Conservation (phyloP, 2,797 vertebrate species). For the Nyctalus aviator region DNA sequence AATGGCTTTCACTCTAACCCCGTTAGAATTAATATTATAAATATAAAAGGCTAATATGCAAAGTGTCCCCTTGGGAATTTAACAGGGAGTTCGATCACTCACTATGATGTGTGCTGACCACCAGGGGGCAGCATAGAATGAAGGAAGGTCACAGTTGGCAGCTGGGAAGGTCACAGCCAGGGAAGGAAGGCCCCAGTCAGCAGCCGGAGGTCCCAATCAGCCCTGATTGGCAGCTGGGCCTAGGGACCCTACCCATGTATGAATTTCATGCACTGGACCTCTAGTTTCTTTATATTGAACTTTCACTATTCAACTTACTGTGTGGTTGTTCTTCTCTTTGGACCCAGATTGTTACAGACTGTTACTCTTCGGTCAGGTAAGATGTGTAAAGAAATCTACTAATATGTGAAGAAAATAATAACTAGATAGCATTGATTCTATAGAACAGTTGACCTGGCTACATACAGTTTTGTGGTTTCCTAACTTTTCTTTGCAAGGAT, state of each 20-base stretch:
- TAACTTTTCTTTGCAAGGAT: neutral
- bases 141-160: too few species aligned
- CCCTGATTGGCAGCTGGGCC: too few species aligned
- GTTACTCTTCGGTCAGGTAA: neutral
- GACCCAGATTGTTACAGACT: neutral
- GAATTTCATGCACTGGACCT: too few species aligned
- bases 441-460: neutral
- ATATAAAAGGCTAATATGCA: neutral
- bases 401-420: neutral
- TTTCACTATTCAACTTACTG: neutral
- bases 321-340: neutral
- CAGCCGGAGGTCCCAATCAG: too few species aligned
- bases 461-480: neutral
- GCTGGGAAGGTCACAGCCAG: too few species aligned
- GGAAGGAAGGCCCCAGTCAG: too few species aligned
- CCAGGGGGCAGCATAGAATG: too few species aligned
- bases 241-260: too few species aligned
- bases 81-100: too few species aligned
- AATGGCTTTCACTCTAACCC: neutral
- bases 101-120: too few species aligned
- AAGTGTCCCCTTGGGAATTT: too few species aligned
- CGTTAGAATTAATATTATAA: neutral
- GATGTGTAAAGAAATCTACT: neutral
- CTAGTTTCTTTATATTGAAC: neutral
- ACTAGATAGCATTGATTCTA: neutral